Percentiles rank a stretch among this genome's conserved stretches.
Evolutionary conservation across 2,113 vertebrate species (phyloP).

Genomic region (Alethe castanea): DNA sequence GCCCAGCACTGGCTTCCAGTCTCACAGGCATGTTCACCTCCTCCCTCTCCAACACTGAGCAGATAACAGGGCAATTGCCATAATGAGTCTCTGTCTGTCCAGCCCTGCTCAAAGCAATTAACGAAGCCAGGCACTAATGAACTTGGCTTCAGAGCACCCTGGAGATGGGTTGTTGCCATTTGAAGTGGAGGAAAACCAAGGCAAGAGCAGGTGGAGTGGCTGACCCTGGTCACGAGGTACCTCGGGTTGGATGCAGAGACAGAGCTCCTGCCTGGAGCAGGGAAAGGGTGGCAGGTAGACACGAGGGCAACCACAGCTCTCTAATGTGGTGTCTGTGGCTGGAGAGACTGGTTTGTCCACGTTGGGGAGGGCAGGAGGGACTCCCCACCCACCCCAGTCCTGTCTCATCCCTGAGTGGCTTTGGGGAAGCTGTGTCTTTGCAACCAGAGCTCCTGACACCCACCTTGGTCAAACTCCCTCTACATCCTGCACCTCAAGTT

Average conservation of each 20-base stretch:
- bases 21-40: neutral
- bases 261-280: neutral
- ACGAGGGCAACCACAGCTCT: neutral
- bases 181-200: neutral
- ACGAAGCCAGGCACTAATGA: neutral
- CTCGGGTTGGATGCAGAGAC: neutral
- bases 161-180: neutral
- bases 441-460: rapidly evolving
- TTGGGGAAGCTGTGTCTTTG: neutral
- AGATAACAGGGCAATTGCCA: neutral
- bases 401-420: neutral
- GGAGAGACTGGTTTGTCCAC: slow-evolving; percentile 16
- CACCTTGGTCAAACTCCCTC: rapidly evolving
- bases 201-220: neutral
- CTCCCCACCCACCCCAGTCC: neutral
- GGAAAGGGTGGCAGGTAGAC: neutral
- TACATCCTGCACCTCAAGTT: neutral
- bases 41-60: neutral
- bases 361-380: neutral
- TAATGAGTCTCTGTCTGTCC: neutral
- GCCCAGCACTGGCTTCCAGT: neutral
- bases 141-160: rapidly evolving
- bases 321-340: slow-evolving; percentile 14
- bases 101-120: neutral
- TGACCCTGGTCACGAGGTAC: neutral